A percentile compares a stretch with the other conserved stretches of the same genome.
phyloP scores from a whole-genome alignment of 2,113 vertebrate species.

The Menidia beryllina region DNA sequence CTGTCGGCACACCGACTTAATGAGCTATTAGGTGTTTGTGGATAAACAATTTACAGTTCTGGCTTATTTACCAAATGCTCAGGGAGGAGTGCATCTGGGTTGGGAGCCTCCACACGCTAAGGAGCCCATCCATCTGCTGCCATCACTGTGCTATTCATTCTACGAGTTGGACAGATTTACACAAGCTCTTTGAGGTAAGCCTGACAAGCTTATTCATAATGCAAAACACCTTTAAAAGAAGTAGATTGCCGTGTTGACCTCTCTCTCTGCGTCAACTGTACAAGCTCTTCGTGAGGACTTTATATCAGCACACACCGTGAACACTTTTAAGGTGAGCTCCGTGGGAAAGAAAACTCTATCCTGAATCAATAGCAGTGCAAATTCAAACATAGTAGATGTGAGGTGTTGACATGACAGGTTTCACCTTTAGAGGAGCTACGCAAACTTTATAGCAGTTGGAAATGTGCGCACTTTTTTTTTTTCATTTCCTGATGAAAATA shows the following conservation, averaged over 20 bases:
- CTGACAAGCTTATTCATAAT: constrained; percentile 77
- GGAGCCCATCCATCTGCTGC: constrained; percentile 79
- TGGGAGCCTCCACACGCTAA: constrained; percentile 58
- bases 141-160: constrained; percentile 63
- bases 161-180: constrained; percentile 78
- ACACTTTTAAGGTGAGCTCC: constrained; percentile 19
- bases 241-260: constrained; percentile 15
- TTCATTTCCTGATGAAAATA: background rate
- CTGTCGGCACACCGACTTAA: constrained; percentile 76
- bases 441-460: constrained; percentile 20
- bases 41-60: constrained; percentile 75
- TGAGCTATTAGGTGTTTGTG: constrained; percentile 76
- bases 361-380: constrained; percentile 33
- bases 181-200: constrained; percentile 74
- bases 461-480: constrained; percentile 5
- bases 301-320: constrained; percentile 53
- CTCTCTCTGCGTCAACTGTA: constrained; percentile 41
- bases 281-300: constrained; percentile 58
- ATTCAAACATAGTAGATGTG: constrained; percentile 30
- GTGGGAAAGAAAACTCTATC: constrained; percentile 40
- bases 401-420: constrained; percentile 22
- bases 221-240: constrained; percentile 64
- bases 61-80: constrained; percentile 74
- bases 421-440: constrained; percentile 13
- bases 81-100: constrained; percentile 75